Conservation (phyloP, 2,797 vertebrate genomes). For the Hybognathus amarus region DNA sequence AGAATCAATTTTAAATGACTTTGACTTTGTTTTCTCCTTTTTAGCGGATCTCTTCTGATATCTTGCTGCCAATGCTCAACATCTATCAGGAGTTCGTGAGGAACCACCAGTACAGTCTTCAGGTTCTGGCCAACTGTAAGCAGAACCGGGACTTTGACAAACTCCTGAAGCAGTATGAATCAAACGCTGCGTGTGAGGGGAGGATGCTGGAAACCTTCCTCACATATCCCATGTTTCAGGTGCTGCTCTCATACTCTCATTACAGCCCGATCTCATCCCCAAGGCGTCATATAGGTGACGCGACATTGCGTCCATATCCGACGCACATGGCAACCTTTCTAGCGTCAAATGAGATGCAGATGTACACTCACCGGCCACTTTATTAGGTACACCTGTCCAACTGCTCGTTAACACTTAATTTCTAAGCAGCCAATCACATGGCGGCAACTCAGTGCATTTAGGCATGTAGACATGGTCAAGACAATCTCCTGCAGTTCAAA, state of each 20-base stretch:
- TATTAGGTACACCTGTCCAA: too few relatives aligned
- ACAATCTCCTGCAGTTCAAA: too few relatives aligned
- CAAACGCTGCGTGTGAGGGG: conserved; percentile 95
- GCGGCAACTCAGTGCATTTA: too few relatives aligned
- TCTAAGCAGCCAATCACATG: too few relatives aligned
- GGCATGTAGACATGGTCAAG: too few relatives aligned
- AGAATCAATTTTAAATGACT: background rate
- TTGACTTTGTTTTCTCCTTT: conserved; percentile 35
- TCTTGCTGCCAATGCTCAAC: conserved; percentile 98
- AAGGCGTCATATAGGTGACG: too few relatives aligned
- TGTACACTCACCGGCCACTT: too few relatives aligned
- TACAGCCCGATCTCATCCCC: too few relatives aligned
- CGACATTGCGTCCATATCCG: too few relatives aligned
- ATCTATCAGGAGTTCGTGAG: conserved; percentile 99
- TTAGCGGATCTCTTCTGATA: conserved; percentile 98
- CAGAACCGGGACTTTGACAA: conserved; percentile 99
- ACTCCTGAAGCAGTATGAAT: conserved; percentile 97
- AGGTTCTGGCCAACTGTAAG: conserved; percentile 98
- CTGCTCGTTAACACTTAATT: too few relatives aligned
- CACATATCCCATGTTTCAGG: conserved; percentile 99
- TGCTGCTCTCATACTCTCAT: conserved; percentile 60
- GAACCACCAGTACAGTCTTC: conserved; percentile 98
- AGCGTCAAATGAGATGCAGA: too few relatives aligned
- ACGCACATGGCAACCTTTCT: too few relatives aligned
- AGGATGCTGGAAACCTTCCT: conserved; percentile 98